Percentiles rank a stretch among this genome's conserved stretches.
Conservation (phyloP, 2,797 vertebrate species). For the Dallia pectoralis region DNA sequence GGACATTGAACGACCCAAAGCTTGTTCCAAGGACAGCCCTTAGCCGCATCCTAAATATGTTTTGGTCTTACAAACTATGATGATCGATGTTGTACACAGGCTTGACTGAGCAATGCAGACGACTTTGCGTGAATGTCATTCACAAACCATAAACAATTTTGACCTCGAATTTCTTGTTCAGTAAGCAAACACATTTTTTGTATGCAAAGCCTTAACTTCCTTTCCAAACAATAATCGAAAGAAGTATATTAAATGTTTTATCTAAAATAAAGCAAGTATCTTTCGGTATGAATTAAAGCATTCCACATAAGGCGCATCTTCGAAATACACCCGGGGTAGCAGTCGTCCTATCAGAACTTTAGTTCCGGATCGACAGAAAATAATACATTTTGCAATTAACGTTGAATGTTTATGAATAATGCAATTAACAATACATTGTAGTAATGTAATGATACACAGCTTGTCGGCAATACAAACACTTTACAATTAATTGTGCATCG, state of each 20-base stretch:
- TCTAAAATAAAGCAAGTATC: neutral
- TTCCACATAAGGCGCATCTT: conserved; percentile 7
- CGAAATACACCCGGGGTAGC: conserved; percentile 46
- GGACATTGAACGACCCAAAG: conserved; percentile 29
- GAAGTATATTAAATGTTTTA: neutral
- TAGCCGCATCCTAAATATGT: conserved; percentile 15
- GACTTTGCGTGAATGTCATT: conserved; percentile 4
- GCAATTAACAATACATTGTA: neutral
- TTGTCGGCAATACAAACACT: neutral
- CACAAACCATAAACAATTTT: neutral
- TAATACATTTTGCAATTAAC: neutral
- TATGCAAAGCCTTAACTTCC: neutral
- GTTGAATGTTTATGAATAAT: neutral
- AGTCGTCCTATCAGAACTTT: fast-evolving
- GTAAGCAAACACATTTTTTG: neutral
- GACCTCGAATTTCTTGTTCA: neutral
- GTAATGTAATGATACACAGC: neutral
- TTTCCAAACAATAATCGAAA: neutral
- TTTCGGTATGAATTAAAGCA: conserved; percentile 34
- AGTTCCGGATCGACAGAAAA: conserved; percentile 10
- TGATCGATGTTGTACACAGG: neutral
- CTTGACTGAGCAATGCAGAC: neutral
- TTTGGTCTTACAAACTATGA: neutral
- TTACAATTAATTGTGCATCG: neutral
- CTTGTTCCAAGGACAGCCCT: conserved; percentile 15